These are phyloP conservation scores for Pitta sordida DNA, from an alignment of 2,113 vertebrate genomes.

Conservation along the genomic window DNA sequence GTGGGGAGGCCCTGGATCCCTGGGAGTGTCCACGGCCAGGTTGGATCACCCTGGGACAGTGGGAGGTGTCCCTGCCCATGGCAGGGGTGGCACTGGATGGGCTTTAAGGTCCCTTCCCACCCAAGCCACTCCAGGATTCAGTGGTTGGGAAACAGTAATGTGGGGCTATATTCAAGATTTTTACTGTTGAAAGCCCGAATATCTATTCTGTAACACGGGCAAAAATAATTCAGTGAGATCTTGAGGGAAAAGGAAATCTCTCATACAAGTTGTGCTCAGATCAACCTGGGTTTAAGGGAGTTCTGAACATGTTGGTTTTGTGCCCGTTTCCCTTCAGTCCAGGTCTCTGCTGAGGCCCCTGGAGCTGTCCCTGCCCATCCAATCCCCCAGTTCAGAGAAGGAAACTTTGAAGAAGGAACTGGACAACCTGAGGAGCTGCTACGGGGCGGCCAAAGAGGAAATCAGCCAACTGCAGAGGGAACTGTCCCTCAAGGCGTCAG, in stretches of 20 bases:
- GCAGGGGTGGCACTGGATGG: neutral
- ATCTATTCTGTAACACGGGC: accelerated
- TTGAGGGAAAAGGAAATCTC: neutral
- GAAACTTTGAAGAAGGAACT: constrained; percentile 80
- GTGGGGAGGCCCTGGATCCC: neutral
- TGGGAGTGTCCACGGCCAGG: accelerated
- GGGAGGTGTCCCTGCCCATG: neutral
- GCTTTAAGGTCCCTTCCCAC: neutral
- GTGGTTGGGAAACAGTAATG: neutral
- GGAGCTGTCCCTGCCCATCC: constrained; percentile 72
- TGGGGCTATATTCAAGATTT: neutral
- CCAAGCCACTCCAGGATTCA: neutral
- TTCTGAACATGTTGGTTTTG: neutral
- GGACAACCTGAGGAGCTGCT: constrained; percentile 73
- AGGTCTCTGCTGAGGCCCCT: constrained; percentile 80
- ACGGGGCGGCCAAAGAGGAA: constrained; percentile 81
- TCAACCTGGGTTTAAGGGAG: neutral
- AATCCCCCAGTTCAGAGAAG: constrained; percentile 61
- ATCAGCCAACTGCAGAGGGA: constrained; percentile 76
- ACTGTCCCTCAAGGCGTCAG: constrained; percentile 78
- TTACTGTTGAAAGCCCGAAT: neutral
- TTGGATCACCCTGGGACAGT: accelerated
- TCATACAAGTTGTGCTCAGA: neutral
- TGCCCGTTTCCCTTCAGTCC: constrained; percentile 54
- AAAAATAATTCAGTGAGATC: neutral